Conservation (phyloP, 2,888 invertebrate species). For the Cremastinae sp. region DNA sequence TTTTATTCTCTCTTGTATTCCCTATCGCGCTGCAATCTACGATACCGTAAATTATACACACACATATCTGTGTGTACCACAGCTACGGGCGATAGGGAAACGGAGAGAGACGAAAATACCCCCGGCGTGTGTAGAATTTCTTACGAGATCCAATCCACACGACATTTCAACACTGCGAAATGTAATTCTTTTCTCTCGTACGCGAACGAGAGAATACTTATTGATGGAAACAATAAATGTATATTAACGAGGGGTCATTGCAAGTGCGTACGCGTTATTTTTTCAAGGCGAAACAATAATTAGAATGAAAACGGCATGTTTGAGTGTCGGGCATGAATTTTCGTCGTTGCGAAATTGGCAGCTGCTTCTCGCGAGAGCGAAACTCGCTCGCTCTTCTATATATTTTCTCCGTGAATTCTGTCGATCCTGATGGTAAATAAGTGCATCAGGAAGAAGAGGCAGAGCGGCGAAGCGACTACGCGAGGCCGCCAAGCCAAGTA, state of each 20-base stretch:
- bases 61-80: not conserved
- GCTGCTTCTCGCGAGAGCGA: not conserved
- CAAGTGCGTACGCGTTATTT: no score
- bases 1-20: constrained; percentile 6
- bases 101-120: constrained; percentile 5
- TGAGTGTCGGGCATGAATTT: not conserved
- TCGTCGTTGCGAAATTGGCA: not conserved
- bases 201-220: no score
- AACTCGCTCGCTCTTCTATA: not conserved
- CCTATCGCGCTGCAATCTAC: constrained; percentile 3
- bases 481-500: constrained; percentile 4
- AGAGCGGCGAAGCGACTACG: not conserved
- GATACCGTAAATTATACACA: not conserved
- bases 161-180: not conserved
- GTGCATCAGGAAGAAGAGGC: constrained; percentile 13
- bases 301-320: no score
- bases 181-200: not conserved
- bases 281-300: no score
- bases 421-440: constrained; percentile 23
- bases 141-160: constrained; percentile 20
- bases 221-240: no score
- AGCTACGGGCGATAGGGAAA: not conserved
- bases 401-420: no score
- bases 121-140: constrained; percentile 27
- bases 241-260: no score